Evolutionary conservation across 2,113 vertebrate species (phyloP).

Genomic region (Vidua macroura): DNA sequence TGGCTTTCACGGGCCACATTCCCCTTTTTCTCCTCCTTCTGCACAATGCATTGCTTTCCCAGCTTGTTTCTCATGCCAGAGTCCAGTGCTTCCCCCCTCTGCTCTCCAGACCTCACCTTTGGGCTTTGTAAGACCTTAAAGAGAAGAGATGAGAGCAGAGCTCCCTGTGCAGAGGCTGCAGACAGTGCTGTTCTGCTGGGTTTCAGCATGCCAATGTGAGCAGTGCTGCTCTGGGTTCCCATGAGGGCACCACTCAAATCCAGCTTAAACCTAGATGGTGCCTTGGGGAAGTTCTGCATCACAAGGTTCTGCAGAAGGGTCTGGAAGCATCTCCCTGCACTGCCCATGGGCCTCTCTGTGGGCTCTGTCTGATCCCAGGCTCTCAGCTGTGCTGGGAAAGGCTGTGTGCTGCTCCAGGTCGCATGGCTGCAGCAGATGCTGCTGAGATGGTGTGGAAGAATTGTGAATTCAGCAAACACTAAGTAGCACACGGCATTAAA

Average conservation of each 20-base stretch:
- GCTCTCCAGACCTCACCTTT: background rate
- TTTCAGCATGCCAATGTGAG: accelerated
- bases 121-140: accelerated
- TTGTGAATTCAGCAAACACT: conserved; percentile 37
- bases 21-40: background rate
- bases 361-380: background rate
- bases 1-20: accelerated
- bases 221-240: accelerated
- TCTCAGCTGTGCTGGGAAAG: accelerated
- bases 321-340: background rate
- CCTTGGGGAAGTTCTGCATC: background rate
- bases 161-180: background rate
- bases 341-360: background rate
- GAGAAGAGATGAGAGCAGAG: background rate
- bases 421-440: background rate
- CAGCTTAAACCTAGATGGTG: background rate
- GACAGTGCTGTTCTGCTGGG: background rate
- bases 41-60: background rate
- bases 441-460: background rate
- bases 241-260: accelerated
- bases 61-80: background rate
- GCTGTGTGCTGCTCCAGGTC: background rate
- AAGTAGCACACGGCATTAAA: conserved; percentile 41
- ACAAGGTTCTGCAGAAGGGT: background rate
- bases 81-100: accelerated